Conservation (phyloP, 2,797 vertebrate genomes). For the Pterois miles region DNA sequence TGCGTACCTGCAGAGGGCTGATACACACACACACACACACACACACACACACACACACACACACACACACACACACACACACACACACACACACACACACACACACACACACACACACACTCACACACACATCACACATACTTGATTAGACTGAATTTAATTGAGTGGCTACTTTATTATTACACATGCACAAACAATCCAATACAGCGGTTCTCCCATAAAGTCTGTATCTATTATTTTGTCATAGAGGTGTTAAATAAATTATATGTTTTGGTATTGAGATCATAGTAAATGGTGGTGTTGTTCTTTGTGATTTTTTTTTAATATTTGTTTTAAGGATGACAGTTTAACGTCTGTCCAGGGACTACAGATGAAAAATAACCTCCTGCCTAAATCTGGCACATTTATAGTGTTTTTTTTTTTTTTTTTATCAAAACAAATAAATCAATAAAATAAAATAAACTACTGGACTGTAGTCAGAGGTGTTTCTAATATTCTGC, state of each 20-base stretch:
- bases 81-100: neutral
- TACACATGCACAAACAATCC: neutral
- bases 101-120: slow-evolving; percentile 20
- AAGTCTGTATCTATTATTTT: neutral
- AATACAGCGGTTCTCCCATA: neutral
- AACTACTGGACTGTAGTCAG: neutral
- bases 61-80: neutral
- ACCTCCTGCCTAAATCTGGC: no score
- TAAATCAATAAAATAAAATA: no score
- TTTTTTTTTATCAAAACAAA: no score
- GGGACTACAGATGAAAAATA: no score
- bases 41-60: neutral
- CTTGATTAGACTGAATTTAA: neutral
- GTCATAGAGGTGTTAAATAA: no score
- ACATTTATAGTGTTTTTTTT: no score
- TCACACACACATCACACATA: neutral
- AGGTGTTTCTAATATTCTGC: neutral
- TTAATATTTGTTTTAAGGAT: no score
- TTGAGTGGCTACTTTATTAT: neutral
- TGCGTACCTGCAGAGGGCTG: slow-evolving; percentile 87
- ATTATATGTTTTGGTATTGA: no score
- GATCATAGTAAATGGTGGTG: no score
- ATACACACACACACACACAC: slow-evolving; percentile 27
- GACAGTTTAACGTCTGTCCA: no score
- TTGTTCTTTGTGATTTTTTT: no score